Percentiles rank a stretch among this genome's conserved stretches.
Evolutionary conservation across 2,113 vertebrate species (phyloP).

Genomic region (Callithrix jacchus): DNA sequence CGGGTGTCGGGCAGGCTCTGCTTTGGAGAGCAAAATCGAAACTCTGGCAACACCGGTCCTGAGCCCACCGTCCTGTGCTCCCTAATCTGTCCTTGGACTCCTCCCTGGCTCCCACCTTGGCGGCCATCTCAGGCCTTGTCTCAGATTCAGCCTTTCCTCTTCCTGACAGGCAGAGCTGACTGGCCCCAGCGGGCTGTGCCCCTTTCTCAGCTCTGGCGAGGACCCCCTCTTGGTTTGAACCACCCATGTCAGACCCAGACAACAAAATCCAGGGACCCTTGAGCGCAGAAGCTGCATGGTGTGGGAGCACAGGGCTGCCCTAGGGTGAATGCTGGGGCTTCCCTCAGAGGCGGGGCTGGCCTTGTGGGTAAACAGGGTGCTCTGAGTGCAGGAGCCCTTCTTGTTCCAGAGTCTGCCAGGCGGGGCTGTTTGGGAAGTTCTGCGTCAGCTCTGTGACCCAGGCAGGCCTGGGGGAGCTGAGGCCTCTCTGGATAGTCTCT

Average conservation of each 20-base stretch:
- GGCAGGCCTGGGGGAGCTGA: not conserved
- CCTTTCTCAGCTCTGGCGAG: not conserved
- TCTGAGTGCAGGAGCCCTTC: not conserved
- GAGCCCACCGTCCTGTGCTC: too few species aligned
- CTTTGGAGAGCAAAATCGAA: too few species aligned
- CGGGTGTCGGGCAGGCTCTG: not conserved
- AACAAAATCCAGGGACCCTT: not conserved
- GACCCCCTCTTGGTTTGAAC: not conserved
- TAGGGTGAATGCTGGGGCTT: not conserved
- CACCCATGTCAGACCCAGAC: not conserved
- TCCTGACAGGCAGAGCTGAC: not conserved
- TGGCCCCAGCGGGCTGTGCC: not conserved
- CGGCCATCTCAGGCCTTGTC: fast-evolving
- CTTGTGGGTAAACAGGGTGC: not conserved
- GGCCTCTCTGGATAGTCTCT: not conserved
- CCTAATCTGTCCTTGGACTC: not conserved
- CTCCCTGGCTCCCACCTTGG: not conserved
- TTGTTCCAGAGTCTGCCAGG: not conserved
- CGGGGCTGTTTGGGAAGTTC: not conserved
- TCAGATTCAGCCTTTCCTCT: not conserved
- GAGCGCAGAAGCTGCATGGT: not conserved
- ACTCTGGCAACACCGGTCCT: not conserved
- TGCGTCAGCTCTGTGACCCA: not conserved
- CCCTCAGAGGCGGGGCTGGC: not conserved
- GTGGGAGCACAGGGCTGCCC: not conserved